phyloP scores from a whole-genome alignment of 92 coral and sea anemone species.

The Porites cylindrica region DNA sequence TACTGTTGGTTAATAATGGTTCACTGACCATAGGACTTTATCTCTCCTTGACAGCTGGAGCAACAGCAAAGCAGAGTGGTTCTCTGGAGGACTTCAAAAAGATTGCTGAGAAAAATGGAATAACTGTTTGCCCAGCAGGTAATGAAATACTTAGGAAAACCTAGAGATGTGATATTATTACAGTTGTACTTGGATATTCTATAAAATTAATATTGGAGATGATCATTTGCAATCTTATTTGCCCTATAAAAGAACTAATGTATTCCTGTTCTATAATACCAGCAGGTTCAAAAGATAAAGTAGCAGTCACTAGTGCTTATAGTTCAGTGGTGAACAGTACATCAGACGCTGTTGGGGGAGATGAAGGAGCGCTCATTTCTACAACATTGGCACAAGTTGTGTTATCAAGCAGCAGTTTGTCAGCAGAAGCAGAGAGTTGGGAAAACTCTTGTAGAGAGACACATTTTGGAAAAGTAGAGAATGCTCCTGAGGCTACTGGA shows the following conservation, averaged over 20 bases:
- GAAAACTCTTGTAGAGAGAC: not conserved
- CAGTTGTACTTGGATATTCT: no score
- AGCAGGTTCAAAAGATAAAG: conserved; percentile 14
- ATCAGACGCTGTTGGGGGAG: not conserved
- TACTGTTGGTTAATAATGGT: not conserved
- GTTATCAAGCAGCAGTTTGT: not conserved
- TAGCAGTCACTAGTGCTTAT: not conserved
- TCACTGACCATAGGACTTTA: no score
- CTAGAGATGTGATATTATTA: not conserved
- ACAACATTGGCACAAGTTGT: not conserved
- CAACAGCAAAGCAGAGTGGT: conserved; percentile 2
- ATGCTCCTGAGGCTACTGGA: not conserved
- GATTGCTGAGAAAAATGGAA: conserved; percentile 72
- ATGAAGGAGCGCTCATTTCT: not conserved
- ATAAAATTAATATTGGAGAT: no score
- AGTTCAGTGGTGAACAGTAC: not conserved
- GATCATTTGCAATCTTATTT: no score
- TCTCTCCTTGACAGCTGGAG: not conserved
- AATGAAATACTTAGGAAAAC: not conserved
- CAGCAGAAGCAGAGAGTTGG: not conserved
- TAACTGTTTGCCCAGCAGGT: conserved; percentile 65
- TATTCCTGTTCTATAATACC: not conserved
- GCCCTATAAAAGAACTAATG: not conserved
- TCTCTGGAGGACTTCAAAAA: conserved; percentile 68
- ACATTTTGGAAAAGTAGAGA: not conserved